Base-by-base conservation (phyloP, 2,797 vertebrate species). In the Cyclopterus lumpus region DNA sequence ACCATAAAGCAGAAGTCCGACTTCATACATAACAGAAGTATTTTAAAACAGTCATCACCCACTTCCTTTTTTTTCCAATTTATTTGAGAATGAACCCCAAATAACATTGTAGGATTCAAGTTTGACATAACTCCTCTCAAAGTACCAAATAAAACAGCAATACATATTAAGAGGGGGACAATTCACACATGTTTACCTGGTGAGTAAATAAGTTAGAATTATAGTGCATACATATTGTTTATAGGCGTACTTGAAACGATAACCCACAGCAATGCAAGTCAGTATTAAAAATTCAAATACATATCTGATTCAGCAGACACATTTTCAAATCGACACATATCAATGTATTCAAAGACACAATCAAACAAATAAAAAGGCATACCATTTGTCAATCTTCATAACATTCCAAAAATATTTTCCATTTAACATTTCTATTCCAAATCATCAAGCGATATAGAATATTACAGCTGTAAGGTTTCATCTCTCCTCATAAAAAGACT, bases 361-460 rank as follows among this genome's bases (percentile, higher is more conserved):
- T 89, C 89, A 86, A 75, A 57, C 58, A 48, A 48, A 77, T 81
- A 81, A 89, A 81, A 89, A 90, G 83, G 77, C 85, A 89, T 79
- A 67, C 16, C 32, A 46, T 75, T 71, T 65, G 16, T 75, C 71
- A 73, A 11, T 59, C 24, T 28, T 71, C 10, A n/a, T n/a, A 24
- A 82, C 78, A 89, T 84, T 81, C 63, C 66, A 73, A 79, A 86
- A 75, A 44, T 18, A 49, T 38, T 60, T 65, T 76, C 22, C 22
- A 64, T 65, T 65, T 4, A 49, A 68, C 6, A 22, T 54, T 24
- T 66, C 58, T 12, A 63, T 62, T 24, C 71, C 57, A 78, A 78
- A 73, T 77, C 18, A 83, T 69, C 3, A 53, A 54, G 34, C 1
- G 0, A 53, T 61, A 26, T 36, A 73, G 5, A 71, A 61, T 46